A percentile compares a stretch with the other conserved stretches of the same genome.
These are phyloP conservation scores for Petrocephalus schoutedeni DNA, from an alignment of 2,797 vertebrate genomes.

Conservation along the genomic window DNA sequence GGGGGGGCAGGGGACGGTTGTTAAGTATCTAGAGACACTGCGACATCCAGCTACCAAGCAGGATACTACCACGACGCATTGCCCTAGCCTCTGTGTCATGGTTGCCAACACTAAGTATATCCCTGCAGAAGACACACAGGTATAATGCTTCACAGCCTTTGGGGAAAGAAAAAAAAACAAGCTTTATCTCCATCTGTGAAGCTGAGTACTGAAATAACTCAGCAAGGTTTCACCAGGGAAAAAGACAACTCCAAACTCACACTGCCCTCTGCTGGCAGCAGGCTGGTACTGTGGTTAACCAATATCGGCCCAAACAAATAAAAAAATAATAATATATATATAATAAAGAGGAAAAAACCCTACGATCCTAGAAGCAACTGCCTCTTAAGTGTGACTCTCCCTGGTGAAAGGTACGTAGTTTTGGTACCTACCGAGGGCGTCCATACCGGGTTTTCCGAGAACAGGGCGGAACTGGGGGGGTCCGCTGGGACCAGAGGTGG, in stretches of 20 bases:
- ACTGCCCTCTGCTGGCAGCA: conserved; percentile 64
- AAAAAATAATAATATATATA: not conserved
- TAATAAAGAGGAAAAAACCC: not conserved
- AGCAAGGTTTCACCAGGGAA: not conserved
- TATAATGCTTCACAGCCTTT: not conserved
- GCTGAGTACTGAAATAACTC: not conserved
- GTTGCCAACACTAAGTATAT: not conserved
- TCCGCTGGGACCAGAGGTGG: conserved; percentile 64
- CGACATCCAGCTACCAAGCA: not conserved
- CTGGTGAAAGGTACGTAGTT: not conserved
- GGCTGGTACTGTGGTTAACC: not conserved
- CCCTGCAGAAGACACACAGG: not conserved
- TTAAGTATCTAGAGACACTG: not conserved
- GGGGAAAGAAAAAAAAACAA: not conserved
- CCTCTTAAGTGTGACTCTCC: not conserved
- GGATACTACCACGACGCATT: not conserved
- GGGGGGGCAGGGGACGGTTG: not conserved
- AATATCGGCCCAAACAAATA: not conserved
- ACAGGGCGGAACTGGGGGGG: conserved; percentile 74
- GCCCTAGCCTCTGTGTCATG: not conserved
- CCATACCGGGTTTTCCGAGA: conserved; percentile 67
- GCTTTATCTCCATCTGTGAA: conserved; percentile 7
- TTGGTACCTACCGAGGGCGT: conserved; percentile 65
- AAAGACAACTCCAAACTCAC: conserved; percentile 4
- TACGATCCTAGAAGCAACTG: not conserved